A percentile compares a stretch with the other conserved stretches of the same genome.
These are phyloP conservation scores for Cherax quadricarinatus DNA, from an alignment of 1,140 invertebrate species.

Conservation along the genomic window DNA sequence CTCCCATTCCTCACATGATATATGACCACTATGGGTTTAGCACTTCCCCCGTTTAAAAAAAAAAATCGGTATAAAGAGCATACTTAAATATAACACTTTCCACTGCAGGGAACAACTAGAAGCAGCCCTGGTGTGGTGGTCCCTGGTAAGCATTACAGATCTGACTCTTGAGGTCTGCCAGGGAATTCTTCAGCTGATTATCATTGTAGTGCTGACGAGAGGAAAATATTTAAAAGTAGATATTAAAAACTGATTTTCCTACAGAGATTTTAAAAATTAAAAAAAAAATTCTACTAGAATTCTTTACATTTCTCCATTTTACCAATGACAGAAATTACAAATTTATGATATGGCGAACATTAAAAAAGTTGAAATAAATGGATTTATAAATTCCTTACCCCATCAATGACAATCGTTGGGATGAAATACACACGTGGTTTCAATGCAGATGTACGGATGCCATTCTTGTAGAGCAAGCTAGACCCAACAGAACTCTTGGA, in stretches of 20 bases:
- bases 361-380: background rate
- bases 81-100: too few species aligned
- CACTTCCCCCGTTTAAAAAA: too few species aligned
- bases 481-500: slow-evolving; percentile 3
- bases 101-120: too few species aligned
- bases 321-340: too few species aligned
- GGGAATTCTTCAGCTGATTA: background rate
- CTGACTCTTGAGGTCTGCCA: background rate
- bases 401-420: slow-evolving; percentile 65
- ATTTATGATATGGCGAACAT: background rate
- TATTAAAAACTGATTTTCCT: background rate
- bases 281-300: background rate
- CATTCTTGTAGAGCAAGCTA: slow-evolving; percentile 39
- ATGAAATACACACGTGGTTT: slow-evolving; percentile 60
- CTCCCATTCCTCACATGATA: too few species aligned
- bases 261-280: background rate
- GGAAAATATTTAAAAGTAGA: background rate
- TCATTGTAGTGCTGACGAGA: background rate
- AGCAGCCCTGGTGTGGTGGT: background rate
- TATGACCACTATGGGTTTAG: too few species aligned
- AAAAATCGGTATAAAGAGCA: too few species aligned
- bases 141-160: background rate
- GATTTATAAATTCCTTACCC: slow-evolving; percentile 16
- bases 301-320: background rate
- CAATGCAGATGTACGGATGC: slow-evolving; percentile 44